These are phyloP conservation scores for Podiceps cristatus DNA, from an alignment of 2,113 vertebrate species.

Conservation along the genomic window DNA sequence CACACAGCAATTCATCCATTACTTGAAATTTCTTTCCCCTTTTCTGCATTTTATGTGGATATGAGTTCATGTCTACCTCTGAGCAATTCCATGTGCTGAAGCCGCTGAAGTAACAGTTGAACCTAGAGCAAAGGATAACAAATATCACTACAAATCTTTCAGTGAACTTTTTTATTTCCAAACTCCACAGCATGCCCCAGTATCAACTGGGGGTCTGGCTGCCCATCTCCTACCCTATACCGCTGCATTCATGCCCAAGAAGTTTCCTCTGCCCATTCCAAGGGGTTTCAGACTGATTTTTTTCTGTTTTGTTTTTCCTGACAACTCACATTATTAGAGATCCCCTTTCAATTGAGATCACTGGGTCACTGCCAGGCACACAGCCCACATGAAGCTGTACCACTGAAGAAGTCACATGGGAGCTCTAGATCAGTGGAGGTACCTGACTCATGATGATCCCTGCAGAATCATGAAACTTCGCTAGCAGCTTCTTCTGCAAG, in stretches of 20 bases:
- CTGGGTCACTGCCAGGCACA: neutral
- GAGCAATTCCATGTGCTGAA: no score
- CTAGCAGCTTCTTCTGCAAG: neutral
- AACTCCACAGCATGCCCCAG: neutral
- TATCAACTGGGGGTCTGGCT: no score
- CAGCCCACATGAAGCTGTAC: neutral
- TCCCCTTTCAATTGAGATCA: no score
- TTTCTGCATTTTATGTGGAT: neutral
- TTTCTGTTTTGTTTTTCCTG: neutral
- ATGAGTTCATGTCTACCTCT: no score
- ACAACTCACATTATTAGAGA: neutral
- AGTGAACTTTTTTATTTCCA: neutral
- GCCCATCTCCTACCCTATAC: neutral
- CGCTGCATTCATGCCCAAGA: neutral
- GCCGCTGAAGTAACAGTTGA: no score
- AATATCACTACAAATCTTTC: no score
- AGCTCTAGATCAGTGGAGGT: neutral
- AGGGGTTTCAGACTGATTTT: no score
- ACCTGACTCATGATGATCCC: fast-evolving
- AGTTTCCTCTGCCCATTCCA: neutral
- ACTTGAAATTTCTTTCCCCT: neutral
- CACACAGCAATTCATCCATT: fast-evolving
- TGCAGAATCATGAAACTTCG: fast-evolving
- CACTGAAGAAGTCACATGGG: neutral
- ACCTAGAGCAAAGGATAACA: neutral